phyloP scores from a whole-genome alignment of 2,113 vertebrate species.

The Zosterops hypoxanthus region DNA sequence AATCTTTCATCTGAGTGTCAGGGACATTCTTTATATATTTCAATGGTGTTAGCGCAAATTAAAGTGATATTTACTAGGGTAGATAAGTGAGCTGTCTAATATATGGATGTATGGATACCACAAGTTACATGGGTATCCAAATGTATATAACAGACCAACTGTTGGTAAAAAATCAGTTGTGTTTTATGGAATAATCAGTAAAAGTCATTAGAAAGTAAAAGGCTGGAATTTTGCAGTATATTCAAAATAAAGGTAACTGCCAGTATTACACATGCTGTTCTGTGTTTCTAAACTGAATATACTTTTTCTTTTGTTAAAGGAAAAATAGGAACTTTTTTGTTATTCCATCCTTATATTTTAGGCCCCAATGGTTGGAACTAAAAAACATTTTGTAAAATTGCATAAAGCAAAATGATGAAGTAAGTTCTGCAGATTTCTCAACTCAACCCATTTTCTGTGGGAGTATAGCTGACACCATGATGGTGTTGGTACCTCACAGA shows the following conservation, averaged over 20 bases:
- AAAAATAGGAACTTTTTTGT: neutral
- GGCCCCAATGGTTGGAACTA: neutral
- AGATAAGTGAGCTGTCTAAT: neutral
- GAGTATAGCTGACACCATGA: neutral
- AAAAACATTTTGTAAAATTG: neutral
- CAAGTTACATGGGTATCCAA: neutral
- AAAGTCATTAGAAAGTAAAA: neutral
- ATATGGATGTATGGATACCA: neutral
- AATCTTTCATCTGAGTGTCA: conserved; percentile 7
- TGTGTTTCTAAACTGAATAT: neutral
- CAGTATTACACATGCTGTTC: neutral
- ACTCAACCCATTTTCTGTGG: neutral
- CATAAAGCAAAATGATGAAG: neutral
- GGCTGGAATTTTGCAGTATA: neutral
- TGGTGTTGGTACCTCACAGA: neutral
- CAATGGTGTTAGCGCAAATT: neutral
- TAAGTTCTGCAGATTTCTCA: neutral
- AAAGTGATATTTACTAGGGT: neutral
- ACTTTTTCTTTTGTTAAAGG: neutral
- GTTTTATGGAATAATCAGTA: neutral
- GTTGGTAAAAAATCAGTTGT: neutral
- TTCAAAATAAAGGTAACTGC: neutral
- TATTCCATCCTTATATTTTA: neutral
- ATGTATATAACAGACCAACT: neutral
- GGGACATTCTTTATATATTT: conserved; percentile 7